Evolutionary conservation across 2,888 invertebrate species (phyloP).

Genomic region (Drosophila yooni): DNA sequence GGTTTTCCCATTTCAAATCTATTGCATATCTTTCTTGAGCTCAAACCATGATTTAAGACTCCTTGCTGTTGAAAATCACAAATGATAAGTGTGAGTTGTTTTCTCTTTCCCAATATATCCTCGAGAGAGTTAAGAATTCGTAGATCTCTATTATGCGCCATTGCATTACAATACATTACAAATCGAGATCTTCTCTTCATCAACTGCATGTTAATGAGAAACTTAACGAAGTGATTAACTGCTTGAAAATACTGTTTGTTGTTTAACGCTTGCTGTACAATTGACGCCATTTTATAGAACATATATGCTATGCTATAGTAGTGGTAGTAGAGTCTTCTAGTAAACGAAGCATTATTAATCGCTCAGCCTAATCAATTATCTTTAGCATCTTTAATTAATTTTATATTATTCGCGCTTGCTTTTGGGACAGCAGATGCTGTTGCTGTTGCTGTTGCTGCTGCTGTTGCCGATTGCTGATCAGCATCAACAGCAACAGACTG

Average conservation of each 20-base stretch:
- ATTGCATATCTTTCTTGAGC: neutral
- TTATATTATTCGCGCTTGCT: constrained; percentile 80
- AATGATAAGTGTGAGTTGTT: neutral
- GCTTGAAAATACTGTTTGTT: neutral
- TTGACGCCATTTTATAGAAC: constrained; percentile 37
- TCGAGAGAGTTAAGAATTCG: neutral
- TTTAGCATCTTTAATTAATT: constrained; percentile 85
- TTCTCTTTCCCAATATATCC: neutral
- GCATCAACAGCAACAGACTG: constrained; percentile 26
- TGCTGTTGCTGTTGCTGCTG: constrained; percentile 28
- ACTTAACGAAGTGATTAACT: constrained; percentile 23
- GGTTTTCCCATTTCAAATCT: neutral
- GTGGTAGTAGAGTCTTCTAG: constrained; percentile 1
- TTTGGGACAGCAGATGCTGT: constrained; percentile 59
- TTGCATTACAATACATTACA: neutral
- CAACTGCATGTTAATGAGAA: constrained; percentile 25
- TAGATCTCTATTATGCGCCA: neutral
- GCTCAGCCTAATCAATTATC: constrained; percentile 85
- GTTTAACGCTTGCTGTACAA: constrained; percentile 20
- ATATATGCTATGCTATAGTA: neutral
- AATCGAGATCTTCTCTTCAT: neutral
- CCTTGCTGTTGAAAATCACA: neutral
- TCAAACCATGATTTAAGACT: neutral
- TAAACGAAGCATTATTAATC: constrained; percentile 84
- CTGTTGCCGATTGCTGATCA: constrained; percentile 62